A percentile compares a stretch with the other conserved stretches of the same genome.
These are phyloP conservation scores for Passer domesticus DNA, from an alignment of 2,113 vertebrate species.

Conservation along the genomic window DNA sequence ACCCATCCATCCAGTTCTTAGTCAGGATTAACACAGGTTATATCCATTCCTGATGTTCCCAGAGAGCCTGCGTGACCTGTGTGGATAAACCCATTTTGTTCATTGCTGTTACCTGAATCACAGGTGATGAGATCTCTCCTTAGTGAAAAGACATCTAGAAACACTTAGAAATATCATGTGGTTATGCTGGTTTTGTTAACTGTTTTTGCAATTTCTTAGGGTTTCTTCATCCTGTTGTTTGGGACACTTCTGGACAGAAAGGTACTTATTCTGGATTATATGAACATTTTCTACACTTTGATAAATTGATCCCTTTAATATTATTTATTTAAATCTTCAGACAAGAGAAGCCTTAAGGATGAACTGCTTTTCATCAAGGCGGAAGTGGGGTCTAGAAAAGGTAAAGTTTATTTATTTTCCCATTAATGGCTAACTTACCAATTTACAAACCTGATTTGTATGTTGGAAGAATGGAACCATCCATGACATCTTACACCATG, in stretches of 20 bases:
- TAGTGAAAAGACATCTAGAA: not conserved
- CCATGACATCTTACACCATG: not conserved
- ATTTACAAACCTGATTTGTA: not conserved
- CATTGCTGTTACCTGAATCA: not conserved
- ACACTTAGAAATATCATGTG: not conserved
- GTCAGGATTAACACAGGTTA: not conserved
- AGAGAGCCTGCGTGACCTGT: accelerated
- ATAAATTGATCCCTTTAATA: not conserved
- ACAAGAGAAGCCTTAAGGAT: slow-evolving; percentile 73
- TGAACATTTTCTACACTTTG: not conserved
- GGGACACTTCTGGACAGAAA: slow-evolving; percentile 78
- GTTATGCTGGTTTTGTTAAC: not conserved
- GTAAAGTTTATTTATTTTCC: slow-evolving; percentile 19
- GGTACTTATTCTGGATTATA: slow-evolving; percentile 45
- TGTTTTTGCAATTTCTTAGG: slow-evolving; percentile 50
- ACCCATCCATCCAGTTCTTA: not conserved
- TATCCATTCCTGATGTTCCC: not conserved
- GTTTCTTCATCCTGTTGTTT: slow-evolving; percentile 77
- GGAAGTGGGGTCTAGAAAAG: slow-evolving; percentile 44
- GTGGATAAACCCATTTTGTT: not conserved
- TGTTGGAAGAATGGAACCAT: not conserved
- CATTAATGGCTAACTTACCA: not conserved
- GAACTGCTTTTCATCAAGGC: slow-evolving; percentile 46
- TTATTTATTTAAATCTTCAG: slow-evolving; percentile 36
- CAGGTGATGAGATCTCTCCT: not conserved